A percentile compares a stretch with the other conserved stretches of the same genome.
phyloP scores from a whole-genome alignment of 92 coral and sea anemone species.

The Zoanthus sociatus region DNA sequence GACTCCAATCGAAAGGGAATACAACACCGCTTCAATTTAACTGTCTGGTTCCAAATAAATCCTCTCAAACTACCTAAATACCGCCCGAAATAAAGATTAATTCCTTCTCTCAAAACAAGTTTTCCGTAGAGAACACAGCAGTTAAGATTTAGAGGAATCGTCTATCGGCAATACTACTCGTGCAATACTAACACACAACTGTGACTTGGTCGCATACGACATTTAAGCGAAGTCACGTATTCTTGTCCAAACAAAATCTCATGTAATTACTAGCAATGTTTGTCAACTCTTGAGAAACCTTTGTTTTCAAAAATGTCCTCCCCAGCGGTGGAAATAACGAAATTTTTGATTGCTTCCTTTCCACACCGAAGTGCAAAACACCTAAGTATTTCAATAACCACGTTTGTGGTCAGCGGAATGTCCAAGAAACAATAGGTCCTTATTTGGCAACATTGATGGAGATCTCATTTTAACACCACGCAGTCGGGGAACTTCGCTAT shows the following conservation, averaged over 20 bases:
- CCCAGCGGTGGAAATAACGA: background rate
- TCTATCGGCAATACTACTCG: slow-evolving; percentile 1
- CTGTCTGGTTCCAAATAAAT: slow-evolving; percentile 11
- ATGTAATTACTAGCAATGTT: background rate
- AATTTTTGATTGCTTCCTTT: slow-evolving; percentile 23
- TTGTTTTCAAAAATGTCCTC: slow-evolving; percentile 9
- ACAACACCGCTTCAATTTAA: background rate
- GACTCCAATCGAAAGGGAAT: background rate
- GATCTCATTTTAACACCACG: too few species aligned
- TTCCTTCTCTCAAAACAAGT: background rate
- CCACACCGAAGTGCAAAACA: slow-evolving; percentile 3
- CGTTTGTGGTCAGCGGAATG: slow-evolving; percentile 27
- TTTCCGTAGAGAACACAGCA: slow-evolving; percentile 6
- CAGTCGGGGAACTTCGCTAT: too few species aligned
- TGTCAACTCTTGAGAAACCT: slow-evolving; percentile 4
- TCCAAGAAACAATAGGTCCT: background rate
- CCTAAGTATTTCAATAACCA: slow-evolving; percentile 11
- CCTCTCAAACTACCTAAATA: background rate
- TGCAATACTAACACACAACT: background rate
- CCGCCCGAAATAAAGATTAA: background rate
- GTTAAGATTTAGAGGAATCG: background rate
- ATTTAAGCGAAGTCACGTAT: slow-evolving; percentile 8
- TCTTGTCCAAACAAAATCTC: background rate
- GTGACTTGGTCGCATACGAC: background rate
- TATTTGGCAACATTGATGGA: slow-evolving; percentile 11